Evolutionary conservation across 2,888 invertebrate genomes (phyloP), one percentile per base, ranked within the genome.

Genomic region (Onthophagus sagittarius): DNA sequence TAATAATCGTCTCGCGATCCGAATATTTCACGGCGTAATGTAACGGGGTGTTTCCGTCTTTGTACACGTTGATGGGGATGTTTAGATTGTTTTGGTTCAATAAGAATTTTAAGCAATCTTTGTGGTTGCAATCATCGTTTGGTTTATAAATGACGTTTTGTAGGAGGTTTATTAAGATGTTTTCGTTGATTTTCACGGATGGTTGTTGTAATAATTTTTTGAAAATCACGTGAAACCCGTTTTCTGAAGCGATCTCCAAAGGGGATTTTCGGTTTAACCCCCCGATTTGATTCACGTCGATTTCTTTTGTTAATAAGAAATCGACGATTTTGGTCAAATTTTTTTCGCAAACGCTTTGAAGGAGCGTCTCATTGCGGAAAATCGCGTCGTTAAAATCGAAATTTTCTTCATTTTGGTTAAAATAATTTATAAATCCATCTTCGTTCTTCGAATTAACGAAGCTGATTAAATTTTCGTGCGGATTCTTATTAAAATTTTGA

Each of bases 21-120:
- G 77, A 76, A 13, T 79, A 77, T 9, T 74, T 72, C 71, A 82
- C 82, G 23, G 76, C 74, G 69, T 79, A 81, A 73, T 83, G 83
- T 3, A 91, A 32, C 7, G 74, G 74, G 5, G 74, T 87, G 73
- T 88, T 88, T 0, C 88, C 81, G 78, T 76, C 15, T 5, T 69
- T 39, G 71, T 73, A 62, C 23, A 75, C 62, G 77, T 71, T 73
- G 0, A 71, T 9, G 9, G 67, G n/a, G 5, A 14, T 15, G 5
- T 39, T 15, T 0, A 15, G 7, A 4, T 13, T 32, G 2, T 62
- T 33, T n/a, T 67, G 31, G 0, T 69, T 32, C 13, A 72, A 69
- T 14, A 72, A 5, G n/a, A 32, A 62, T 23, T 63, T 62, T 14
- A 69, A 69, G 11, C 39, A 53, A 53, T 11, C 9, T 53, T 53